Percentiles rank a stretch among this genome's conserved stretches.
Conservation (phyloP, 2,113 vertebrate species). For the Misgurnus mizolepis region DNA sequence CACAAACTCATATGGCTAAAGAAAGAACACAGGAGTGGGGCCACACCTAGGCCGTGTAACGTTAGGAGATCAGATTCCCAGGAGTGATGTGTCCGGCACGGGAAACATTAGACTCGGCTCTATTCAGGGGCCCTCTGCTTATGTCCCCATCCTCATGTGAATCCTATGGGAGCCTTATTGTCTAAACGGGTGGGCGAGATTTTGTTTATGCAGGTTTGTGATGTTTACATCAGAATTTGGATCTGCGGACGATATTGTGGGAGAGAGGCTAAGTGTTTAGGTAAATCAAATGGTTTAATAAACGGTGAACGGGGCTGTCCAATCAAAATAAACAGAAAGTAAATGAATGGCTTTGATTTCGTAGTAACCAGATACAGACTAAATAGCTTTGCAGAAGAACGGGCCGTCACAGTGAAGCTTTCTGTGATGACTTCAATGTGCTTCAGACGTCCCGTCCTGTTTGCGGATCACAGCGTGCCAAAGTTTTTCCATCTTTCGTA, state of each 20-base stretch:
- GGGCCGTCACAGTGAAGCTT: not conserved
- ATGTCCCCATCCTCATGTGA: conserved; percentile 23
- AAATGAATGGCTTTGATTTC: conserved; percentile 24
- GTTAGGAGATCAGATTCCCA: conserved; percentile 69
- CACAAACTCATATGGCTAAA: conserved; percentile 41
- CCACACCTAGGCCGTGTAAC: conserved; percentile 72
- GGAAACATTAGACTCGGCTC: conserved; percentile 50
- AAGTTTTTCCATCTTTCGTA: not conserved
- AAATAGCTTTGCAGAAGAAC: conserved; percentile 37
- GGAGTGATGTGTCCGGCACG: conserved; percentile 34
- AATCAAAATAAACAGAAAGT: conserved; percentile 36
- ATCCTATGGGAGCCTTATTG: conserved; percentile 24
- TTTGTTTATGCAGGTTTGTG: conserved; percentile 12
- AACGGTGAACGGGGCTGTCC: not conserved
- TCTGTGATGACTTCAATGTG: conserved; percentile 6
- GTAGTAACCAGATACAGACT: conserved; percentile 25
- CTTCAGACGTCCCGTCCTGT: too few species aligned
- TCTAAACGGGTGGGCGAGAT: not conserved
- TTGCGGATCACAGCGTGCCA: not conserved
- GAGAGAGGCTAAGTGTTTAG: conserved; percentile 19
- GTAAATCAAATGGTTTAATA: conserved; percentile 35
- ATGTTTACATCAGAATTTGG: conserved; percentile 19
- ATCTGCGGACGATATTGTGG: conserved; percentile 21
- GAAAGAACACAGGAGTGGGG: conserved; percentile 65
- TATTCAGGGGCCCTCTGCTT: conserved; percentile 44